Evolutionary conservation across 2,888 invertebrate genomes (phyloP).

Genomic region (Doris montereyensis): DNA sequence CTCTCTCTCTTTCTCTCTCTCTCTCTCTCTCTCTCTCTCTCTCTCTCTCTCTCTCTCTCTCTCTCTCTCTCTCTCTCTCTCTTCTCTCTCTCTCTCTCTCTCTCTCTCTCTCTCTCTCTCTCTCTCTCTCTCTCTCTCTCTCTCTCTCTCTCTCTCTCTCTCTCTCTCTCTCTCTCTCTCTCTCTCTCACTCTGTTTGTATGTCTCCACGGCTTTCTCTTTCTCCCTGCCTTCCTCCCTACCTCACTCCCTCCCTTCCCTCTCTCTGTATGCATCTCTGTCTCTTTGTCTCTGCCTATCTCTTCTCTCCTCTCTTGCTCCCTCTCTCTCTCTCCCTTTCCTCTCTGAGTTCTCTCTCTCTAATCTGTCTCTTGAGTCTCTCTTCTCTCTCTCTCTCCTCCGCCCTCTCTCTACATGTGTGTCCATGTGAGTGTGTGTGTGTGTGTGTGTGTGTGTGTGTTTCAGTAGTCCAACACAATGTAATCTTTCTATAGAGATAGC

Average conservation of each 20-base stretch:
- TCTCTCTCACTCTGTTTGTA: not conserved
- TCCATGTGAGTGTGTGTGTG: not conserved
- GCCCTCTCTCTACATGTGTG: not conserved
- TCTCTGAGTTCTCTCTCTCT: not conserved
- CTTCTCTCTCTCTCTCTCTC: too few species aligned
- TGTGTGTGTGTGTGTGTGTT: not conserved
- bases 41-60: too few species aligned
- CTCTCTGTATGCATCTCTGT: not conserved
- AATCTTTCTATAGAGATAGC: too few species aligned
- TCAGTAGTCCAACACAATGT: too few species aligned
- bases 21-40: too few species aligned
- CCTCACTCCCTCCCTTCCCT: not conserved
- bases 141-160: too few species aligned
- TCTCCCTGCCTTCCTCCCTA: not conserved
- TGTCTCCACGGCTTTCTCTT: not conserved
- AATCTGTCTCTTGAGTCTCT: too few species aligned
- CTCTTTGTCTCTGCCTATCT: not conserved
- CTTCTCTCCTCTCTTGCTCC: not conserved
- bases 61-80: too few species aligned
- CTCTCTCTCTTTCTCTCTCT: not conserved
- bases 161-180: too few species aligned
- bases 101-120: too few species aligned
- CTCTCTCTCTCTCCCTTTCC: not conserved
- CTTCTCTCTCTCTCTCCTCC: not conserved
- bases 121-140: too few species aligned